Conservation (phyloP, 2,113 vertebrate species). For the Astur gentilis region DNA sequence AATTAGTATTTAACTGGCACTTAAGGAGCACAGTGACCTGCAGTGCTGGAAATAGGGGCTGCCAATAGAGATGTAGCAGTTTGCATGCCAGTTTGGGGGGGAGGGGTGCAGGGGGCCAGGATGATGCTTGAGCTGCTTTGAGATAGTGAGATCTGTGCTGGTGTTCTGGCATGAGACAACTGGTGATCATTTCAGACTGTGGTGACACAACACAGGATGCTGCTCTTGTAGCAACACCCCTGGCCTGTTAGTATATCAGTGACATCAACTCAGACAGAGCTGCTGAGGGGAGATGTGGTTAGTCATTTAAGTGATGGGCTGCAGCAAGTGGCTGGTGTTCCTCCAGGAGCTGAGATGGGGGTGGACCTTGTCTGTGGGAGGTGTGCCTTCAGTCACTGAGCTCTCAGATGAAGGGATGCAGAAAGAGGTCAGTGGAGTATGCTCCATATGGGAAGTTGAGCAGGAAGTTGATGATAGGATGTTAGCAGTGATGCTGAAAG, state of each 20-base stretch:
- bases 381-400: neutral
- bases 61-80: neutral
- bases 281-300: neutral
- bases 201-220: neutral
- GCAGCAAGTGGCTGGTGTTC: neutral
- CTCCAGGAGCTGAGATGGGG: neutral
- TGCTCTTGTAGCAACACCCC: neutral
- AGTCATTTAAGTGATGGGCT: neutral
- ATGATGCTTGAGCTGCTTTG: neutral
- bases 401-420: neutral
- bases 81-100: too few species aligned
- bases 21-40: neutral
- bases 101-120: too few species aligned
- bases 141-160: neutral
- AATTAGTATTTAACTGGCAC: neutral
- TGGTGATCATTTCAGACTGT: neutral
- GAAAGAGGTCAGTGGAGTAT: neutral
- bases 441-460: neutral
- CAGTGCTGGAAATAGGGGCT: neutral
- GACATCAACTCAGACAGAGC: neutral
- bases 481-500: neutral
- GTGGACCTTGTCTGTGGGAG: neutral
- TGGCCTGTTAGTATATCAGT: neutral
- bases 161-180: neutral
- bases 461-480: neutral